Evolutionary conservation across 2,888 invertebrate genomes (phyloP), one percentile per base, ranked within the genome.

Genomic region (Diarsia rubi): DNA sequence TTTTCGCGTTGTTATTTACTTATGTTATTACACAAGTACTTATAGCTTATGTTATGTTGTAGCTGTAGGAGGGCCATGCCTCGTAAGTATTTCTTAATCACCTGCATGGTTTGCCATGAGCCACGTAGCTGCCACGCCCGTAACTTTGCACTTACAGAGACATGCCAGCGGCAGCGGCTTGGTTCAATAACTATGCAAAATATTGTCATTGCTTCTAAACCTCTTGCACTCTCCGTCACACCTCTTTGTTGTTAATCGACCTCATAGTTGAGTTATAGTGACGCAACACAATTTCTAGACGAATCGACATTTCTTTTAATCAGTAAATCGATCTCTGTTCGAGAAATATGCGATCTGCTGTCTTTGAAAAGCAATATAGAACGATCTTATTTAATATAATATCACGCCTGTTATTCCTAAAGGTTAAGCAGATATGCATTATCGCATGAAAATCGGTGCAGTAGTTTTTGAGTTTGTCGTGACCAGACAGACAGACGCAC

Each of bases 271-370:
- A 54, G 24, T 27, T 37, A 31, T 11, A 9, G 16, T 66, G 65
- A 81, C 27, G 77, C 60, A 78, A 78, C 52, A 16, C 0, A 60
- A 81, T 75, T 78, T 78, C 75, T 60, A 81, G 81, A 66, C 27
- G 52, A 54, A 65, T 74, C 75, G 45, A 75, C 62, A 54, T 75
- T 78, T 49, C 16, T 44, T n/a, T 45, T n/a, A 79, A n/a, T 64
- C 24, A n/a, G 14, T 60, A 49, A 3, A 73, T 6, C 47, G 49
- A 24, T 21, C 54, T 80, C 16, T 42, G 42, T 57, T 63, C 47
- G 42, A 62, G n/a, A 31, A 63, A 44, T 27, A 59, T 19, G 16
- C 57, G 27, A 27, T 0, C 24, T 19, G 27, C 27, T 57, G 27
- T 27, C 57, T 31, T 59, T 59, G 19, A 31, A 19, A 27, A 27